Percentiles rank a stretch among this genome's conserved stretches.
phyloP scores from a whole-genome alignment of 2,888 invertebrate species.

The Sclerodermus sp. region DNA sequence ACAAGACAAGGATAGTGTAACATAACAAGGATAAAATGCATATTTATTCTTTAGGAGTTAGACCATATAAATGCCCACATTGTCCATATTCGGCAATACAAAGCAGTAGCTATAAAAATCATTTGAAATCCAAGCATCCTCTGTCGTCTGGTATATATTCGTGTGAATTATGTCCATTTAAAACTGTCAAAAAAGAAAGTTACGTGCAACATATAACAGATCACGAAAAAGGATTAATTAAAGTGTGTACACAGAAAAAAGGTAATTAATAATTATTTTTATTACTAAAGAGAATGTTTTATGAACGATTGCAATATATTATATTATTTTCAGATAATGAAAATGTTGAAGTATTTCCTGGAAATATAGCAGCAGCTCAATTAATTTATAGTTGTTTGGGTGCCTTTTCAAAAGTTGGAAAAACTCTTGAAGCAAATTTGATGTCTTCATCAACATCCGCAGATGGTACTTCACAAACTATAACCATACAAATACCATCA shows the following conservation, averaged over 20 bases:
- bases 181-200: constrained; percentile 63
- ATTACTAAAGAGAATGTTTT: neutral
- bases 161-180: constrained; percentile 62
- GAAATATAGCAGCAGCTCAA: constrained; percentile 55
- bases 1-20: neutral
- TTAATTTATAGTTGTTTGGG: constrained; percentile 53
- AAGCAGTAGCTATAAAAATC: constrained; percentile 68
- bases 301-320: neutral
- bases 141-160: constrained; percentile 56
- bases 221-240: constrained; percentile 61
- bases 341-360: constrained; percentile 54
- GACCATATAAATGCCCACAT: constrained; percentile 67
- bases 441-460: constrained; percentile 55
- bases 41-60: constrained; percentile 53
- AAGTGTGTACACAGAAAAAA: constrained; percentile 39
- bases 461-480: constrained; percentile 53
- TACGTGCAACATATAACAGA: constrained; percentile 62
- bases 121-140: constrained; percentile 63
- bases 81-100: constrained; percentile 73
- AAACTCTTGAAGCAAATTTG: constrained; percentile 50
- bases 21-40: neutral
- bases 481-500: constrained; percentile 52
- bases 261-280: constrained; percentile 22
- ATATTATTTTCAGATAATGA: constrained; percentile 28
- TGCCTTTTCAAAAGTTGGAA: constrained; percentile 49